A percentile compares a stretch with the other conserved stretches of the same genome.
Conservation (phyloP, 2,888 invertebrate genomes). For the Hedya salicella region DNA sequence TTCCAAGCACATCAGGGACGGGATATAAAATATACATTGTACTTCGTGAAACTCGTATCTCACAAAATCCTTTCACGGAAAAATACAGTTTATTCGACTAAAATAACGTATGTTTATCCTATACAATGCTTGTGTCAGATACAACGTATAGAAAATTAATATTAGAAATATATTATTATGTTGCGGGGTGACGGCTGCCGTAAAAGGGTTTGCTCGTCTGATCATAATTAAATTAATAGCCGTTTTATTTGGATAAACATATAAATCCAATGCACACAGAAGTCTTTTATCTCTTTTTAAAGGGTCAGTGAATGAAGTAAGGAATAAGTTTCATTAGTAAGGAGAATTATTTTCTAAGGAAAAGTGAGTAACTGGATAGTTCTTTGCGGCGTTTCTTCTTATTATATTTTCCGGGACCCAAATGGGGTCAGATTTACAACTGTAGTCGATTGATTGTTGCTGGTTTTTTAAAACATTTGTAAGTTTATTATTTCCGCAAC, state of each 20-base stretch:
- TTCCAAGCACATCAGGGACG: conserved; percentile 7
- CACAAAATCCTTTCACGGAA: not conserved
- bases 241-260: conserved; percentile 33
- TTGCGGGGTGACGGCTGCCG: conserved; percentile 5
- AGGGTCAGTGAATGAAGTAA: not conserved
- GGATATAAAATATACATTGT: conserved; percentile 24
- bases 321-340: too few relatives aligned
- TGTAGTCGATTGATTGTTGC: too few relatives aligned
- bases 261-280: conserved; percentile 20
- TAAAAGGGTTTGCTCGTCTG: conserved; percentile 38
- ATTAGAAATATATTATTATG: conserved; percentile 15
- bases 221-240: conserved; percentile 40
- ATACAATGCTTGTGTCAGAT: not conserved
- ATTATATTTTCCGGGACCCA: too few relatives aligned
- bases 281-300: not conserved
- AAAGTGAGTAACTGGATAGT: too few relatives aligned
- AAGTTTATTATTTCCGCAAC: too few relatives aligned
- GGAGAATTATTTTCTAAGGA: too few relatives aligned
- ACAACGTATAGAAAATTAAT: not conserved
- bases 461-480: too few relatives aligned
- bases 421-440: too few relatives aligned
- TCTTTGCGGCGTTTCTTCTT: too few relatives aligned
- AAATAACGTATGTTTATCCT: not conserved
- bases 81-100: not conserved
- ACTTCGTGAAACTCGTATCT: not conserved